These are phyloP conservation scores for Gallinago nigripennis DNA, from an alignment of 2,797 vertebrate species.

Conservation along the genomic window DNA sequence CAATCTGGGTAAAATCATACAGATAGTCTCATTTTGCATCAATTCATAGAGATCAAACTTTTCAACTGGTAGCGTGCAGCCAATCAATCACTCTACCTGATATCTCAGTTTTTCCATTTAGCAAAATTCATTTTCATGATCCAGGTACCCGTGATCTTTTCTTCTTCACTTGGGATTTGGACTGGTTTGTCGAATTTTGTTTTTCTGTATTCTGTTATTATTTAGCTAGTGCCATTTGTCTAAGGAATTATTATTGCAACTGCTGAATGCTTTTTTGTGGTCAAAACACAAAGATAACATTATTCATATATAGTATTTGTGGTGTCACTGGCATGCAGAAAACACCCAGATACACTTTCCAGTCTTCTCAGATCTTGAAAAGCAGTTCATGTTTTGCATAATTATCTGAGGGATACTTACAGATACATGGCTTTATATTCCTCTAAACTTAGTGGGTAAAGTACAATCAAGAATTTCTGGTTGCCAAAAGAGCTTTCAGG, in stretches of 20 bases:
- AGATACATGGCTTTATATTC: not conserved
- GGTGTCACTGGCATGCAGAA: not conserved
- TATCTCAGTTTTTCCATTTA: not conserved
- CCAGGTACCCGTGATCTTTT: not conserved
- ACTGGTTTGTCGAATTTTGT: not conserved
- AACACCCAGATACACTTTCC: not conserved
- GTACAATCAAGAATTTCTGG: not conserved
- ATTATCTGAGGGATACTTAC: conserved; percentile 7
- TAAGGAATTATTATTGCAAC: conserved; percentile 3
- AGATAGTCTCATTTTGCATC: not conserved
- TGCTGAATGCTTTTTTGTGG: conserved; percentile 17
- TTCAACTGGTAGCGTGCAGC: not conserved
- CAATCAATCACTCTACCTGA: rapidly evolving
- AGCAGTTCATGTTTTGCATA: not conserved
- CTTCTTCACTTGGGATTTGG: not conserved
- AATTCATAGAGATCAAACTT: not conserved
- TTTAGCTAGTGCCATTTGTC: conserved; percentile 9
- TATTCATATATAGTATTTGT: not conserved
- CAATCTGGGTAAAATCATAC: not conserved
- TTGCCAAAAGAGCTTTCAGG: not conserved
- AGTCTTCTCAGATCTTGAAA: conserved; percentile 7
- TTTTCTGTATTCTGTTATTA: conserved; percentile 8
- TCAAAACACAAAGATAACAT: not conserved
- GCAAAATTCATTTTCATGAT: not conserved
- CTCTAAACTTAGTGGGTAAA: not conserved